These are phyloP conservation scores for Heliconius hortense DNA, from an alignment of 2,888 invertebrate species.

Conservation along the genomic window DNA sequence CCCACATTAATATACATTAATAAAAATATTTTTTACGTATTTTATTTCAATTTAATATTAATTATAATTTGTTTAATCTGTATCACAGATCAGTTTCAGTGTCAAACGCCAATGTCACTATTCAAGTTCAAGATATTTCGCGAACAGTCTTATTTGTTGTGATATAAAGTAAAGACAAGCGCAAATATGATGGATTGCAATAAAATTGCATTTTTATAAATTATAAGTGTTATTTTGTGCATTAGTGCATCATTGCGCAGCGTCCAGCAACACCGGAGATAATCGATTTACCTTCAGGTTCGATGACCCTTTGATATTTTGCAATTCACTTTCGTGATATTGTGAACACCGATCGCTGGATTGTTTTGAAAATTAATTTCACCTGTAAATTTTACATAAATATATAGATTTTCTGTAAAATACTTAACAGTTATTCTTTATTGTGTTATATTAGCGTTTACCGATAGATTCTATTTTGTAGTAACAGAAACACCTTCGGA, in stretches of 20 bases:
- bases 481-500: neutral
- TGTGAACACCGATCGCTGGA: neutral
- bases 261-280: conserved; percentile 23
- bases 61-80: conserved; percentile 5
- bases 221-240: conserved; percentile 19
- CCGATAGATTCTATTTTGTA: neutral
- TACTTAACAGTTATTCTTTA: neutral
- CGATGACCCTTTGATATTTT: conserved; percentile 38
- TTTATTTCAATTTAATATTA: neutral
- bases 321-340: neutral
- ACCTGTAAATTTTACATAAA: neutral
- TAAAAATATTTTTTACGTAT: no score
- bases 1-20: no score
- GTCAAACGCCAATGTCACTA: conserved; percentile 42
- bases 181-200: neutral
- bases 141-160: conserved; percentile 12
- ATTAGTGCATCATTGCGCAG: conserved; percentile 26
- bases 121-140: conserved; percentile 33
- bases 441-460: neutral
- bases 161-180: neutral
- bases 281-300: conserved; percentile 41
- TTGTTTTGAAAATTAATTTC: neutral
- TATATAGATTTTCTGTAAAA: neutral
- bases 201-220: conserved; percentile 4
- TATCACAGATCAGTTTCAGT: conserved; percentile 14